Evolutionary conservation across 2,113 vertebrate species (phyloP), one percentile per base, ranked within the genome.

Genomic region (Crocuta crocuta): DNA sequence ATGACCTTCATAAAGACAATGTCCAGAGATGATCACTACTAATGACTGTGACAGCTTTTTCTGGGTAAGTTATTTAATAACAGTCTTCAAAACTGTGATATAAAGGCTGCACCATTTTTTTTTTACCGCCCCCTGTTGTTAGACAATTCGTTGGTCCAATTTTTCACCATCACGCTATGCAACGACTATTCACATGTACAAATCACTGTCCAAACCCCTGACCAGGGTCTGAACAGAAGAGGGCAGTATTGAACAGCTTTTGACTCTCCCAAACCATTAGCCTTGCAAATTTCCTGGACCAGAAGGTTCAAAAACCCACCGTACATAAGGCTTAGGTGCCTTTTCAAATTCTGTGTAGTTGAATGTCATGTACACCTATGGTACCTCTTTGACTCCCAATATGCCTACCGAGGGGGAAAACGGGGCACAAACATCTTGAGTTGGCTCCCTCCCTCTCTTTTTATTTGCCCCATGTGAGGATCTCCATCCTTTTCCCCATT

Each of bases 201-300:
- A 84, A n/a, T 58, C 68, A 45, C 13, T 17, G 45, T 8, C 45
- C 9, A 12, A 76, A 43, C 10, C 50, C 13, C 33, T 23, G 55
- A 31, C 33, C 4, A 0, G 2, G 2, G 70, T 87, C 28, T 31
- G 61, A 82, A 70, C 98, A 87, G 83, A 74, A 97, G 97, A 87
- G 97, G 96, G 98, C 95, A 92, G 91, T 74, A 11, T 58, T 70
- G 93, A 80, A 33, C 87, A 94, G 39, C 12, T 35, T 89, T 26
- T 23, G 0, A 63, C 50, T 53, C 39, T 53, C 21, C 68, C 21
- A 5, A 28, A 7, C 26, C 0, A 0, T 43, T 43, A 86, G 28
- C 12, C 21, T 15, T 23, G 11, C 48, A 5, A 23, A 33, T 11
- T 5, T 66, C 33, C 70, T 10, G 10, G 63, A 23, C 23, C 58